Conservation (phyloP, 2,888 invertebrate species). For the Agonopterix alstromeriana region DNA sequence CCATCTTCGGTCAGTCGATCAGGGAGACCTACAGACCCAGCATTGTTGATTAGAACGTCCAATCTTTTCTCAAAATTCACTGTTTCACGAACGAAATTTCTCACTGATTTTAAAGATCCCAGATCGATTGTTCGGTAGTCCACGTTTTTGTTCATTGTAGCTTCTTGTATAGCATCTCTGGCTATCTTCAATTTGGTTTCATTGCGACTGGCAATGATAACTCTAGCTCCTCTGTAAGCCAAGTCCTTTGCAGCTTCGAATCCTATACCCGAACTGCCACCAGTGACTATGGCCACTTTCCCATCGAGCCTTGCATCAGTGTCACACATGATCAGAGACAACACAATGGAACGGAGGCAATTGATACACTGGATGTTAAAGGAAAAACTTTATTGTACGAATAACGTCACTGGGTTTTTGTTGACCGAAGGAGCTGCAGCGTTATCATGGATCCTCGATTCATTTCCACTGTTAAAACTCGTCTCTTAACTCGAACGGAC, state of each 20-base stretch:
- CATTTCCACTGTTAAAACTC: background rate
- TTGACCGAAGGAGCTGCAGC: slow-evolving; percentile 12
- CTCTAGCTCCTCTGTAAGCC: slow-evolving; percentile 61
- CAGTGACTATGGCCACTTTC: slow-evolving; percentile 57
- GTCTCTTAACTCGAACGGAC: no score
- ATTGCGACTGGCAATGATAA: slow-evolving; percentile 71
- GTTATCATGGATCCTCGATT: slow-evolving; percentile 7
- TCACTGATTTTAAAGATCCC: slow-evolving; percentile 61
- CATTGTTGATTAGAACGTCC: slow-evolving; percentile 77
- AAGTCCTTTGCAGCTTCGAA: slow-evolving; percentile 62
- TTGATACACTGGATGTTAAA: slow-evolving; percentile 13
- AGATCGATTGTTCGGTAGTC: slow-evolving; percentile 53
- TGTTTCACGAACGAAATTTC: slow-evolving; percentile 71
- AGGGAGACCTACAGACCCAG: slow-evolving; percentile 64
- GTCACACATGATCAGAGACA: slow-evolving; percentile 22
- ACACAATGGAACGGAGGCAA: slow-evolving; percentile 5
- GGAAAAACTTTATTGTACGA: slow-evolving; percentile 15
- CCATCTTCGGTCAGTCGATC: slow-evolving; percentile 77
- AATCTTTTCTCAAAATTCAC: slow-evolving; percentile 48
- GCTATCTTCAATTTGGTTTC: slow-evolving; percentile 56
- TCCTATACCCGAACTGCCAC: slow-evolving; percentile 60
- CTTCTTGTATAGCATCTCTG: slow-evolving; percentile 36
- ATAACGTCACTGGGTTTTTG: slow-evolving; percentile 17
- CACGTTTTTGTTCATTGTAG: slow-evolving; percentile 46
- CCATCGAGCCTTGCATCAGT: slow-evolving; percentile 39